Conservation (phyloP, 2,113 vertebrate genomes). For the Columba janthina region DNA sequence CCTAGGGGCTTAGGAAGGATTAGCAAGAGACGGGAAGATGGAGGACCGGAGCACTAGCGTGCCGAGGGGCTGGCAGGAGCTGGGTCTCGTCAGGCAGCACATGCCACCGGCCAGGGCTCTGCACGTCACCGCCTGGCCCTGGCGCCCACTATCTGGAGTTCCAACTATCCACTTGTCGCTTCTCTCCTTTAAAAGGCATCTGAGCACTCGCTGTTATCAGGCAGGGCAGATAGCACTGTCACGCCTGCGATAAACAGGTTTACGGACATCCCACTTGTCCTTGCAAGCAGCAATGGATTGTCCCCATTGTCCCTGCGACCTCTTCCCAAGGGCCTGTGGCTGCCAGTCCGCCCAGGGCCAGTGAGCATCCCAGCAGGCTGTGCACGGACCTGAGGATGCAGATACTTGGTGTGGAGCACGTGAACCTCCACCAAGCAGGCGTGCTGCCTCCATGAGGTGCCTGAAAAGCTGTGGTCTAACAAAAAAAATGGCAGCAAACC, state of each 20-base stretch:
- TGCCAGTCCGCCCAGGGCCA: rapidly evolving
- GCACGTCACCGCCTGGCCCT: not conserved
- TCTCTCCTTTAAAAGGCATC: constrained; percentile 54
- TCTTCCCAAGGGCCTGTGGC: not conserved
- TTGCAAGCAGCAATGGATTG: not conserved
- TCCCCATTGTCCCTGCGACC: not conserved
- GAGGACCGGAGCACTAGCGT: not conserved
- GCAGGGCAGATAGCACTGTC: not conserved
- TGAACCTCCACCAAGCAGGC: rapidly evolving
- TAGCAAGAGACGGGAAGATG: not conserved
- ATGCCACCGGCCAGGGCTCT: not conserved
- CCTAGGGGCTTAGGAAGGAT: not conserved
- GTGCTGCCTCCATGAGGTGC: rapidly evolving
- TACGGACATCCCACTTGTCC: not conserved
- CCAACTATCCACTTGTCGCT: not conserved
- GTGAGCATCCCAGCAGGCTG: not conserved
- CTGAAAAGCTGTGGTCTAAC: not conserved
- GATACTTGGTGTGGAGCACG: rapidly evolving
- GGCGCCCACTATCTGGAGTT: not conserved
- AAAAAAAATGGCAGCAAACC: not conserved
- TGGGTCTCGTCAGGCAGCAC: constrained; percentile 36
- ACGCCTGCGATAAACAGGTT: not conserved
- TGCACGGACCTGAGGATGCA: rapidly evolving
- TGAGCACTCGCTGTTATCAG: rapidly evolving
- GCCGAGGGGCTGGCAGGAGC: not conserved